Conservation (phyloP, 2,888 invertebrate genomes). For the Colostygia pectinataria region DNA sequence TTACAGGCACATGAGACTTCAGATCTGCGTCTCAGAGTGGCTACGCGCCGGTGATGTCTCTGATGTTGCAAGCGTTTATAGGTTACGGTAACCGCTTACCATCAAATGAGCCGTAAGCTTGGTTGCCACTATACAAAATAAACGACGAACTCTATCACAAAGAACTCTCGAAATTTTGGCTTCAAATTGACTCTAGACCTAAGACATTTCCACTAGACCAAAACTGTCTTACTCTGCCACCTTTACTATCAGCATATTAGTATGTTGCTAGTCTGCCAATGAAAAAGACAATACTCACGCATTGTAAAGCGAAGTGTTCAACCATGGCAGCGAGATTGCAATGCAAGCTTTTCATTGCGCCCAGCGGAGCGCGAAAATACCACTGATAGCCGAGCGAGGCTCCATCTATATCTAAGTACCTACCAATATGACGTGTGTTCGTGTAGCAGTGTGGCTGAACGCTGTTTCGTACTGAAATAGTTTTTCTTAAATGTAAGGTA, state of each 20-base stretch:
- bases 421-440: background rate
- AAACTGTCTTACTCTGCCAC: background rate
- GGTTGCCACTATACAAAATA: too few species aligned
- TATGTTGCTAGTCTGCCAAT: constrained; percentile 16
- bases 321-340: constrained; percentile 60
- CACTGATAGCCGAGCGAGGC: constrained; percentile 27
- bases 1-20: too few species aligned
- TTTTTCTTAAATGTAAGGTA: background rate
- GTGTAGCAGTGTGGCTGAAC: constrained; percentile 3
- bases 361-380: constrained; percentile 61
- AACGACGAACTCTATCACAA: too few species aligned
- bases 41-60: too few species aligned
- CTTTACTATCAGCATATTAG: background rate
- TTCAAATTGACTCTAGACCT: too few species aligned
- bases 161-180: too few species aligned
- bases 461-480: constrained; percentile 8
- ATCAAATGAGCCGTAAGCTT: too few species aligned
- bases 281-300: constrained; percentile 39
- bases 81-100: too few species aligned
- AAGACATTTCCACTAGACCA: too few species aligned
- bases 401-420: background rate
- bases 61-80: too few species aligned
- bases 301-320: constrained; percentile 57
- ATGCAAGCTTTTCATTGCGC: constrained; percentile 60
- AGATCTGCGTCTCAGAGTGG: too few species aligned